These are phyloP conservation scores for Sparidentex hasta DNA, from an alignment of 2,797 vertebrate species.

Conservation along the genomic window DNA sequence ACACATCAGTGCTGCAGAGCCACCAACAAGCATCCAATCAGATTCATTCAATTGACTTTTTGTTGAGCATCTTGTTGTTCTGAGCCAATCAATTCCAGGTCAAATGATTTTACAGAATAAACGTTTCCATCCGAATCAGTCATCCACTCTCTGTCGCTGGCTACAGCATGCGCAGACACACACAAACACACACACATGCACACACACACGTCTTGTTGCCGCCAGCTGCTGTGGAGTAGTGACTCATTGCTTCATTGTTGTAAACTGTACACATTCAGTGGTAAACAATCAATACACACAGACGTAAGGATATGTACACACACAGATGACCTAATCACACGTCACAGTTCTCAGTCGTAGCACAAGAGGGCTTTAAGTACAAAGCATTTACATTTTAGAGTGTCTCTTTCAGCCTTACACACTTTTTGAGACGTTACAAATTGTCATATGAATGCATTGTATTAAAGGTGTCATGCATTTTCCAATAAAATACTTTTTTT, in stretches of 20 bases:
- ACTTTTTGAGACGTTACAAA: too few species aligned
- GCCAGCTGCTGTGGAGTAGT: slow-evolving; percentile 24
- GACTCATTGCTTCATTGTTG: slow-evolving; percentile 38
- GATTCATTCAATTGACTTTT: slow-evolving; percentile 7
- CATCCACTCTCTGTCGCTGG: background rate
- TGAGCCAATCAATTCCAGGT: background rate
- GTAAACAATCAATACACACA: slow-evolving; percentile 14
- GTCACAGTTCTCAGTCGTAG: background rate
- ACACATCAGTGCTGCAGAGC: background rate
- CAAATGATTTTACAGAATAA: background rate
- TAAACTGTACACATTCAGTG: slow-evolving; percentile 15
- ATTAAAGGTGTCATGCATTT: background rate
- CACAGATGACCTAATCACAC: background rate
- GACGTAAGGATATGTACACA: background rate
- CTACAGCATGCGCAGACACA: background rate
- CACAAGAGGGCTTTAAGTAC: background rate
- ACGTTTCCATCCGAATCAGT: slow-evolving; percentile 10
- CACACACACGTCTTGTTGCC: background rate
- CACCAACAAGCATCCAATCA: background rate
- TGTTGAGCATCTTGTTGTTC: background rate
- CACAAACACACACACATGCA: slow-evolving; percentile 1
- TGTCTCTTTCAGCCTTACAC: background rate
- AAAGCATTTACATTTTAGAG: background rate
- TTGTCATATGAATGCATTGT: background rate
- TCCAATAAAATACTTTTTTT: background rate